phyloP scores from a whole-genome alignment of 1,140 invertebrate species.

The Lamellibrachia luymesi region DNA sequence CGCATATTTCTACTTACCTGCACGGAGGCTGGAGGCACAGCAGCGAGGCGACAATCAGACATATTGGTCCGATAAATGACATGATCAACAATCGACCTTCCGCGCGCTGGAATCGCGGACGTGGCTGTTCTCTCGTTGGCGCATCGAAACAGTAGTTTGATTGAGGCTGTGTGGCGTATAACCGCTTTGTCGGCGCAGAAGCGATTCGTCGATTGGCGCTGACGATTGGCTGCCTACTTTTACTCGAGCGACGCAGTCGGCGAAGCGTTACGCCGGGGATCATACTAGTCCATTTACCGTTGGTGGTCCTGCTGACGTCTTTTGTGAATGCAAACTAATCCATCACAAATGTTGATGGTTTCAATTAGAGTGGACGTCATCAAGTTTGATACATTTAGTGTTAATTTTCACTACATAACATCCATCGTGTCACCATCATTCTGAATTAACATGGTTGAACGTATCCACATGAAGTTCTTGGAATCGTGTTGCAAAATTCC shows the following conservation, averaged over 20 bases:
- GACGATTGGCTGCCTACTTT: neutral
- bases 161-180: neutral
- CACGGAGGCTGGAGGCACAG: neutral
- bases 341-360: neutral
- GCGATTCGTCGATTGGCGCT: neutral
- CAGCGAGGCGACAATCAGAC: neutral
- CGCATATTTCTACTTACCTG: neutral
- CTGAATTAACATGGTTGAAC: too few relatives aligned
- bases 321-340: neutral
- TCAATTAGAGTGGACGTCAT: too few relatives aligned
- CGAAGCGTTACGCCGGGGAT: neutral
- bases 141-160: neutral
- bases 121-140: neutral
- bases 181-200: neutral
- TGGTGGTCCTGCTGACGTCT: neutral
- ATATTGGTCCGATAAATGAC: neutral
- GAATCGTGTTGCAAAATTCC: too few relatives aligned
- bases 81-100: neutral
- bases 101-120: neutral
- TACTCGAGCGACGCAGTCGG: neutral
- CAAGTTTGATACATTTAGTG: too few relatives aligned
- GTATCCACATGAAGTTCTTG: too few relatives aligned
- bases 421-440: too few relatives aligned
- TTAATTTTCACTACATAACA: too few relatives aligned
- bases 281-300: neutral